Conservation (phyloP, 2,113 vertebrate genomes). For the Phyllostomus hastatus region DNA sequence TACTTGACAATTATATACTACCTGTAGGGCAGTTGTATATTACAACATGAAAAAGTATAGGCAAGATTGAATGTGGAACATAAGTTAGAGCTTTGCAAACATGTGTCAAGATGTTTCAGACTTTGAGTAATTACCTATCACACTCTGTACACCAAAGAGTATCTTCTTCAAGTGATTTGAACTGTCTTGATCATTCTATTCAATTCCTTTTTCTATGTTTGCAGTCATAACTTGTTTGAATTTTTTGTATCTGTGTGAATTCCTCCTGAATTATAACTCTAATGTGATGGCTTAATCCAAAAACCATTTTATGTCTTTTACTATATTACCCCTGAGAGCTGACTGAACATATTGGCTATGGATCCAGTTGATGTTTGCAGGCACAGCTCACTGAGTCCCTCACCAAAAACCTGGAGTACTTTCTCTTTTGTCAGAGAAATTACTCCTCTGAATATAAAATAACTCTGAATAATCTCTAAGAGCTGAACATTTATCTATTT, state of each 20-base stretch:
- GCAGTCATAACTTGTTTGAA: background rate
- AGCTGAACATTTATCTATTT: background rate
- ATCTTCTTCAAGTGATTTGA: background rate
- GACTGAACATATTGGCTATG: too few relatives aligned
- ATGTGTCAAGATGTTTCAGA: background rate
- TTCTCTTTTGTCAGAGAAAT: background rate
- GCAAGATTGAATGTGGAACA: background rate
- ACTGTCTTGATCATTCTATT: background rate
- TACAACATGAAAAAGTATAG: background rate
- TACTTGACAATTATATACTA: background rate
- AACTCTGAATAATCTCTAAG: background rate
- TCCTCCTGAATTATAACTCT: background rate
- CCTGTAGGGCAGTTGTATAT: background rate
- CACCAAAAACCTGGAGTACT: background rate
- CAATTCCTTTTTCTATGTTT: background rate
- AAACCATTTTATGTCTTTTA: background rate
- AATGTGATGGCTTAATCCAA: background rate
- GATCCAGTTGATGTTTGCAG: background rate
- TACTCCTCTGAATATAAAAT: background rate
- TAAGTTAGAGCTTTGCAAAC: background rate
- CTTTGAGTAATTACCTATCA: background rate
- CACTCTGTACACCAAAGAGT: rapidly evolving
- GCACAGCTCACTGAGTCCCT: background rate
- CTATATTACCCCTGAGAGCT: background rate
- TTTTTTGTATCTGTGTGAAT: background rate